Base-by-base conservation (phyloP, 2,888 invertebrate genomes). In the Orchestes rusci region DNA sequence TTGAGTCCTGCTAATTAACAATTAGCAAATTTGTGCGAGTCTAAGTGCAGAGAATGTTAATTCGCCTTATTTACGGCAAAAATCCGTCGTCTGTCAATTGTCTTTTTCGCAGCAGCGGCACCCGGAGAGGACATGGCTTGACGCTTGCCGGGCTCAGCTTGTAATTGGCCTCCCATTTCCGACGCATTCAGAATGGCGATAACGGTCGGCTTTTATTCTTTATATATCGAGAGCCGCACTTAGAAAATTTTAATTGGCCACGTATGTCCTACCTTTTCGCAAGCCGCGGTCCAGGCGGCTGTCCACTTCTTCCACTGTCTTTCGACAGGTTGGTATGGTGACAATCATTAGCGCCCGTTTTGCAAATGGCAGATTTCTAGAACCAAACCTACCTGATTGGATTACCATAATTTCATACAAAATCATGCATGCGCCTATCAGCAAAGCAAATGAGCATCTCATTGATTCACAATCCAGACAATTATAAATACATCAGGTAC, bases 101-200 rank as follows among this genome's bases (percentile, higher is more conserved):
- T 43, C 41, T 36, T 43, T 43, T 43, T 43, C 43, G 43, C 43
- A 30, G 62, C 60, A 60, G 57, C 59, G 62, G 63, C 64, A 65
- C 64, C 64, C 62, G 60, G 64, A 59, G 61, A 60, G 63, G 64
- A 65, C 65, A 66, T 65, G 43, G 66, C 62, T 62, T 66, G 64
- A 66, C 65, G 65, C 65, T 66, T 62, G 64, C 63, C 58, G 59
- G 59, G 59, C 60, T 61, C 61, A 56, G 59, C 59, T 62, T 63
- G 66, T 67, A 67, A 68, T 67, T 68, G 67, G 67, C 64, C 62
- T 65, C 65, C 65, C 66, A 67, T 67, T 68, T 68, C 66, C 66
- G 66, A 66, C 67, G 67, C 66, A 67, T 67, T 64, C 63, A 61
- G 65, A 64, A 67, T 67, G 65, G 67, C 68, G 64, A 67, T 65